Evolutionary conservation across 2,888 invertebrate species (phyloP).

Genomic region (Octodonta nipae): DNA sequence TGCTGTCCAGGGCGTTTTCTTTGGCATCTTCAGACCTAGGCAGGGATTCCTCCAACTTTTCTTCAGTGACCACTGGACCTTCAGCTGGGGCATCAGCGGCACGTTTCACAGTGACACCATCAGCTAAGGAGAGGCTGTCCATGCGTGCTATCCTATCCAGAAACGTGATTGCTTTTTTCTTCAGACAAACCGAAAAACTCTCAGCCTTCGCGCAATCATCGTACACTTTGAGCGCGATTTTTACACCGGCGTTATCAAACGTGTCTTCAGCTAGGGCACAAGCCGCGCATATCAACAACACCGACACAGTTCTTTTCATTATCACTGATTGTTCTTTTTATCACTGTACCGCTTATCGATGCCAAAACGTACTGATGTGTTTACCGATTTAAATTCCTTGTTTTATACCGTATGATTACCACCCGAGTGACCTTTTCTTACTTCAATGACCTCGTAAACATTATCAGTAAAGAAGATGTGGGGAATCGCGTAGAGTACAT

Average conservation of each 20-base stretch:
- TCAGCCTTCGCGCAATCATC: constrained; percentile 63
- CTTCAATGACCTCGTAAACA: constrained; percentile 11
- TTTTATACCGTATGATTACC: constrained; percentile 25
- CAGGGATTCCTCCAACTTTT: constrained; percentile 53
- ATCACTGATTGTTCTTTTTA: constrained; percentile 17
- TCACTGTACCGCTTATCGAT: constrained; percentile 19
- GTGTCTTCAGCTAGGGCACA: constrained; percentile 25
- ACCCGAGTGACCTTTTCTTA: constrained; percentile 13
- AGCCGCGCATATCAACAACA: constrained; percentile 26
- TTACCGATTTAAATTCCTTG: constrained; percentile 23
- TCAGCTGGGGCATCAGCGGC: constrained; percentile 42
- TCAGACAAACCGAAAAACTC: constrained; percentile 60
- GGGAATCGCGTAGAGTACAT: background rate
- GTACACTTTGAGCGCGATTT: constrained; percentile 55
- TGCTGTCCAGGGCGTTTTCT: constrained; percentile 52
- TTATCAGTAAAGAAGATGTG: constrained; percentile 1
- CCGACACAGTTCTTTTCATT: constrained; percentile 28
- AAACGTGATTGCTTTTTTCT: constrained; percentile 68
- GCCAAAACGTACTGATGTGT: constrained; percentile 28
- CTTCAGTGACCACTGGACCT: constrained; percentile 49
- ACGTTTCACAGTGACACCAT: constrained; percentile 55
- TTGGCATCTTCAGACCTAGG: constrained; percentile 53
- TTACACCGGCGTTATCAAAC: constrained; percentile 45
- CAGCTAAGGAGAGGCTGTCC: constrained; percentile 47
- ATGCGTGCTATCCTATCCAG: constrained; percentile 62